A percentile compares a stretch with the other conserved stretches of the same genome.
phyloP scores from a whole-genome alignment of 2,113 vertebrate genomes.

The Phyllostomus discolor region DNA sequence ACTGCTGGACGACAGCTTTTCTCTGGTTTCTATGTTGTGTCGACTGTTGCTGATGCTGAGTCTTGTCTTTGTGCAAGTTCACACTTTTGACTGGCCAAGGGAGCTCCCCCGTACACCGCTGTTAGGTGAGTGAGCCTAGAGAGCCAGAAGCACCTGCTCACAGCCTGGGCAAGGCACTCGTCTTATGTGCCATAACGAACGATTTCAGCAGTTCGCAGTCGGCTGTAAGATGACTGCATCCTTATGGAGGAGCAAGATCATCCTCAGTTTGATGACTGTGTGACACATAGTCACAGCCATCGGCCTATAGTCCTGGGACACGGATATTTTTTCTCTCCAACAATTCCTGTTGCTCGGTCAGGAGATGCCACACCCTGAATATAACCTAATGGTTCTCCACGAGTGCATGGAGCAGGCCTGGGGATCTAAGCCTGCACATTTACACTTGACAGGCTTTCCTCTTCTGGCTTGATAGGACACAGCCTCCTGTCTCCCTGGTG shows the following conservation, averaged over 20 bases:
- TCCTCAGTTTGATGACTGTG: background rate
- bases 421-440: background rate
- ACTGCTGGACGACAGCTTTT: slow-evolving; percentile 74
- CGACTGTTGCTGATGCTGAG: slow-evolving; percentile 23
- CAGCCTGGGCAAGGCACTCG: accelerated
- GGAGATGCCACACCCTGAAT: background rate
- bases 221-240: accelerated
- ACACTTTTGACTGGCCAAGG: background rate
- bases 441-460: background rate
- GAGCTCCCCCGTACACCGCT: background rate
- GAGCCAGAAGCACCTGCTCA: background rate
- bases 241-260: accelerated
- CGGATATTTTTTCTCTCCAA: background rate
- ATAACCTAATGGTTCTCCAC: accelerated
- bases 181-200: background rate
- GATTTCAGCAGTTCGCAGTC: accelerated
- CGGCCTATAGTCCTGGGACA: background rate
- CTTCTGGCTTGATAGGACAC: background rate
- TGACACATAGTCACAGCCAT: background rate
- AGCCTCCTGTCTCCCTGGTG: background rate
- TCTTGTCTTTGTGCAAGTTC: background rate
- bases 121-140: background rate
- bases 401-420: accelerated
- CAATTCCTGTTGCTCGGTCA: background rate
- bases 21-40: slow-evolving; percentile 71